A percentile compares a stretch with the other conserved stretches of the same genome.
Conservation (phyloP, 2,797 vertebrate species). For the Peromyscus nudipes region DNA sequence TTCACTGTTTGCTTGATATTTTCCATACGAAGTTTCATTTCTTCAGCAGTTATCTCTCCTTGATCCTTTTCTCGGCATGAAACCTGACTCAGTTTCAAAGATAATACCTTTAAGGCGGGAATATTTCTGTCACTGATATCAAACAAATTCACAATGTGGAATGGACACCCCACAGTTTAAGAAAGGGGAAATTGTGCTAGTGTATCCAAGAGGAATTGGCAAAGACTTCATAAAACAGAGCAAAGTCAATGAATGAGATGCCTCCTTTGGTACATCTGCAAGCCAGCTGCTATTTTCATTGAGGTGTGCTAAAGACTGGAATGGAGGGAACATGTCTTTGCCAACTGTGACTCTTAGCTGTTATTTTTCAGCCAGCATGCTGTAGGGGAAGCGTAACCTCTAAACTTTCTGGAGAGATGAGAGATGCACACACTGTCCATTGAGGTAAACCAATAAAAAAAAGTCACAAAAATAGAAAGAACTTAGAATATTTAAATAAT, state of each 20-base stretch:
- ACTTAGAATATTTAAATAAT: constrained; percentile 59
- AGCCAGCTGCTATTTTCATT: constrained; percentile 59
- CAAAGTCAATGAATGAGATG: constrained; percentile 43
- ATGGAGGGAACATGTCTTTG: constrained; percentile 66
- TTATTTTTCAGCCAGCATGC: neutral
- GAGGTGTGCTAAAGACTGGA: constrained; percentile 49
- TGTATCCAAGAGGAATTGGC: constrained; percentile 48
- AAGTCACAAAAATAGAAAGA: constrained; percentile 67
- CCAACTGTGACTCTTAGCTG: constrained; percentile 58
- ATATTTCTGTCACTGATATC: constrained; percentile 70
- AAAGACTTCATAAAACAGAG: constrained; percentile 48
- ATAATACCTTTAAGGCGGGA: constrained; percentile 74
- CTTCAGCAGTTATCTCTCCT: constrained; percentile 46
- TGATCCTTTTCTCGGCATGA: constrained; percentile 67
- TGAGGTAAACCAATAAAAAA: constrained; percentile 74
- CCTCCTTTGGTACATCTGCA: constrained; percentile 53
- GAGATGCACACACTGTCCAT: constrained; percentile 61
- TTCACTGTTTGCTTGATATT: constrained; percentile 47
- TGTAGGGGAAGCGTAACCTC: constrained; percentile 45
- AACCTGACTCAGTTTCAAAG: constrained; percentile 72
- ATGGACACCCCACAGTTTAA: constrained; percentile 62
- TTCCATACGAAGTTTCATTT: constrained; percentile 66
- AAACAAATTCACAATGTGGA: constrained; percentile 70
- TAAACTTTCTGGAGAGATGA: constrained; percentile 63
- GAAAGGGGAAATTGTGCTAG: constrained; percentile 28